Evolutionary conservation across 2,888 invertebrate species (phyloP).

Genomic region (Operophtera brumata): DNA sequence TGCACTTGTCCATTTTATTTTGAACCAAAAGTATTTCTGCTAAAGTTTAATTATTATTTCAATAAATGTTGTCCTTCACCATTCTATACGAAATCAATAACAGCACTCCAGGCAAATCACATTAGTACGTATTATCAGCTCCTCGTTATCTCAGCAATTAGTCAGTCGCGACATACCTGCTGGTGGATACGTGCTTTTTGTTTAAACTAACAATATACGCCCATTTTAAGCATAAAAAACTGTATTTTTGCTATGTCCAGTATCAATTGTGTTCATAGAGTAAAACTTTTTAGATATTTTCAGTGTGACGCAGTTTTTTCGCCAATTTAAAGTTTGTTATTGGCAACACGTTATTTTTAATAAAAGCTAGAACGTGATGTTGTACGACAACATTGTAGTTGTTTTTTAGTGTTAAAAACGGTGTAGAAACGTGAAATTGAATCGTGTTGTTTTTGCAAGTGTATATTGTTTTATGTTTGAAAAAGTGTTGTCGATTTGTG

Average conservation of each 20-base stretch:
- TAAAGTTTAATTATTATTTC: background rate
- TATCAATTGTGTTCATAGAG: background rate
- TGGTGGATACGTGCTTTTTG: slow-evolving; percentile 10
- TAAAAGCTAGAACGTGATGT: slow-evolving; percentile 5
- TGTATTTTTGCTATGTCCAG: background rate
- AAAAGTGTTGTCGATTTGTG: slow-evolving; percentile 55
- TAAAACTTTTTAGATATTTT: background rate
- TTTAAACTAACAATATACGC: slow-evolving; percentile 5
- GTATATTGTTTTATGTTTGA: slow-evolving; percentile 42
- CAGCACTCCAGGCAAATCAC: slow-evolving; percentile 8
- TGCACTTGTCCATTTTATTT: no score
- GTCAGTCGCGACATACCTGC: slow-evolving; percentile 18
- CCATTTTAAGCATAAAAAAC: background rate
- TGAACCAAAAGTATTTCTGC: background rate
- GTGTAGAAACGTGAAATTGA: background rate
- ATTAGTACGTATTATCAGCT: slow-evolving; percentile 14
- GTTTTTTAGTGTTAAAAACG: background rate
- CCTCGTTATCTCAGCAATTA: slow-evolving; percentile 22
- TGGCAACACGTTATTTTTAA: background rate
- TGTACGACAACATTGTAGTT: background rate
- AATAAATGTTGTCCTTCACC: background rate
- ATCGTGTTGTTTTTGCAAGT: slow-evolving; percentile 1
- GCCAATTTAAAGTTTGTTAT: background rate
- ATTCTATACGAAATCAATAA: slow-evolving; percentile 17
- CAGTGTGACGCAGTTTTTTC: background rate